Percentiles rank a stretch among this genome's conserved stretches.
Evolutionary conservation across 2,888 invertebrate species (phyloP).

Genomic region (Rutpela maculata): DNA sequence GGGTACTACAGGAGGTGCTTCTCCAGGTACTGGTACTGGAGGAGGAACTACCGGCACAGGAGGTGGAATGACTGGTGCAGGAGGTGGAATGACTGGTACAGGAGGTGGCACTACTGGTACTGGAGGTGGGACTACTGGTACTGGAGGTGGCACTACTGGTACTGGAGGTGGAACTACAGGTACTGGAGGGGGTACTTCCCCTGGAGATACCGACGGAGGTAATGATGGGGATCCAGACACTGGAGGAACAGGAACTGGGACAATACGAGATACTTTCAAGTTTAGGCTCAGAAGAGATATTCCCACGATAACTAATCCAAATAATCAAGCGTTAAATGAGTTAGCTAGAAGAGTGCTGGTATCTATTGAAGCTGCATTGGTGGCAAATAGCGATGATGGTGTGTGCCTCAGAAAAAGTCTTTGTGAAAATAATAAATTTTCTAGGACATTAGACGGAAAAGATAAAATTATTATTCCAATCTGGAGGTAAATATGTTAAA

Average conservation of each 20-base stretch:
- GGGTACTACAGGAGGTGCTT: constrained; percentile 44
- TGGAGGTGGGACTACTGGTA: constrained; percentile 43
- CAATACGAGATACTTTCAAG: constrained; percentile 59
- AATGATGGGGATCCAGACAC: constrained; percentile 38
- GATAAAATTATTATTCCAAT: constrained; percentile 84
- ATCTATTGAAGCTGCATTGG: constrained; percentile 77
- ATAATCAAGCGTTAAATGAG: constrained; percentile 75
- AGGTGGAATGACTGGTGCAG: constrained; percentile 46
- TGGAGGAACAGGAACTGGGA: constrained; percentile 47
- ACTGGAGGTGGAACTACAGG: constrained; percentile 40
- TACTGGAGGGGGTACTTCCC: constrained; percentile 40
- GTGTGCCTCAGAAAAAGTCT: constrained; percentile 80
- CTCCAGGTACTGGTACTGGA: constrained; percentile 42
- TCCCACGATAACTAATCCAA: constrained; percentile 66
- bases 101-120: constrained; percentile 38
- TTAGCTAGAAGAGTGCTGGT: constrained; percentile 76
- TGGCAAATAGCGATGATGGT: constrained; percentile 75
- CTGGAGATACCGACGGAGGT: constrained; percentile 46
- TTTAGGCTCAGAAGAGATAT: constrained; percentile 62
- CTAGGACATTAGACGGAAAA: constrained; percentile 76
- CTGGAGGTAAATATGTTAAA: constrained; percentile 79
- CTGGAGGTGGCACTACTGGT: constrained; percentile 39
- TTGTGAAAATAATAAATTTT: constrained; percentile 82
- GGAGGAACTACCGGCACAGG: constrained; percentile 59
- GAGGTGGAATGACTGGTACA: constrained; percentile 39